Percentiles rank a stretch among this genome's conserved stretches.
These are phyloP conservation scores for Rhagoletis zephyria DNA, from an alignment of 1,140 invertebrate species.

Conservation along the genomic window DNA sequence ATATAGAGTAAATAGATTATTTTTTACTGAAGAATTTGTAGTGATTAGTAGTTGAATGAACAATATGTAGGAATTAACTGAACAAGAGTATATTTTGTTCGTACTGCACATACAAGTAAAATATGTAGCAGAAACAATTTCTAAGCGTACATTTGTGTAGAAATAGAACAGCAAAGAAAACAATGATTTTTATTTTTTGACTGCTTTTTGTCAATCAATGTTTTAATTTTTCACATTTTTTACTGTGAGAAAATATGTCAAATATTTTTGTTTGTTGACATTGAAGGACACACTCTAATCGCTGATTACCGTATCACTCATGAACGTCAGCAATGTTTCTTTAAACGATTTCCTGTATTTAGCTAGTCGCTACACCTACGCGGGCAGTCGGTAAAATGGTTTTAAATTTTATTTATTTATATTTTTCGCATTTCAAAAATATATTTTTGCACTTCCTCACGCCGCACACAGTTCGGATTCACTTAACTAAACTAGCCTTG, in stretches of 20 bases:
- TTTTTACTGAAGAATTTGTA: conserved; percentile 17
- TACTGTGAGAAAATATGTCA: conserved; percentile 29
- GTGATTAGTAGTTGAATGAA: conserved; percentile 4
- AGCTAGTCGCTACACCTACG: too few species aligned
- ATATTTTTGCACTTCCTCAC: too few species aligned
- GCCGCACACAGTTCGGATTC: neutral
- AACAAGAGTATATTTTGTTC: neutral
- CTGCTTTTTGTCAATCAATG: too few species aligned
- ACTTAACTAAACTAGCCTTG: too few species aligned
- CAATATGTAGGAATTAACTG: neutral
- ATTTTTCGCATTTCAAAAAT: too few species aligned
- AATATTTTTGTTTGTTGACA: neutral
- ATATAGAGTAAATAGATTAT: conserved; percentile 21
- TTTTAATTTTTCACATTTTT: neutral
- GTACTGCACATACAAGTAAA: too few species aligned
- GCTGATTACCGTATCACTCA: conserved; percentile 9
- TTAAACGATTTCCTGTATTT: neutral
- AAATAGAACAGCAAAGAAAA: too few species aligned
- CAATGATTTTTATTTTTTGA: too few species aligned
- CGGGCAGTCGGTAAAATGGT: too few species aligned
- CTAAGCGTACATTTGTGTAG: too few species aligned
- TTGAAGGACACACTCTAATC: conserved; percentile 28
- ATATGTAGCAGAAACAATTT: too few species aligned
- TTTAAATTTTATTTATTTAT: too few species aligned
- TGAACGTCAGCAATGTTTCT: conserved; percentile 11